A percentile compares a stretch with the other conserved stretches of the same genome.
These are phyloP conservation scores for Hylaeus anthracinus DNA, from an alignment of 1,140 invertebrate species.

Conservation along the genomic window DNA sequence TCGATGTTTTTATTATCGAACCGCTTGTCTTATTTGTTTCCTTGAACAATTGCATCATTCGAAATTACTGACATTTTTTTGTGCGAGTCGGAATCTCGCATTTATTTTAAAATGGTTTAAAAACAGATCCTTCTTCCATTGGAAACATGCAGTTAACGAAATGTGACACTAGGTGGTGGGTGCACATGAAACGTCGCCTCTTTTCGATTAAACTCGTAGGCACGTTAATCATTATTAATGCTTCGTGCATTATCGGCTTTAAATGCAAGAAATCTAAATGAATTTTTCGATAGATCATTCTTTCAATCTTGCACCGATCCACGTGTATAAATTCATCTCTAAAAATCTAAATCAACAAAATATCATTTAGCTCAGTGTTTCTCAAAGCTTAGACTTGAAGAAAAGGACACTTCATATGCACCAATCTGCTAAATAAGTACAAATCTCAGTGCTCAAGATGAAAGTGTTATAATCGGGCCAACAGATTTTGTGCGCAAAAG, in stretches of 20 bases:
- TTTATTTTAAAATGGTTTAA: neutral
- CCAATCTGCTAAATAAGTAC: neutral
- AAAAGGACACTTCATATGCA: neutral
- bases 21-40: neutral
- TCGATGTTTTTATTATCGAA: constrained; percentile 22
- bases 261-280: too few species aligned
- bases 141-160: neutral
- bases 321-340: too few species aligned
- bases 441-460: too few species aligned
- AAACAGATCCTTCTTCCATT: neutral
- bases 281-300: too few species aligned
- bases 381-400: neutral
- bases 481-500: neutral
- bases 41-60: neutral
- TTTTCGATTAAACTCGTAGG: neutral
- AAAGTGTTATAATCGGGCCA: neutral
- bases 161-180: neutral
- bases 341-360: too few species aligned
- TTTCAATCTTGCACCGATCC: too few species aligned
- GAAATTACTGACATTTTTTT: neutral
- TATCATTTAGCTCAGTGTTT: neutral
- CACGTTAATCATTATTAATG: too few species aligned
- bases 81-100: neutral
- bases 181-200: neutral
- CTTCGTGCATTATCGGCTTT: too few species aligned